Evolutionary conservation across 2,113 vertebrate species (phyloP), one percentile per base, ranked within the genome.

Genomic region (Epinephelus cyanopodus): DNA sequence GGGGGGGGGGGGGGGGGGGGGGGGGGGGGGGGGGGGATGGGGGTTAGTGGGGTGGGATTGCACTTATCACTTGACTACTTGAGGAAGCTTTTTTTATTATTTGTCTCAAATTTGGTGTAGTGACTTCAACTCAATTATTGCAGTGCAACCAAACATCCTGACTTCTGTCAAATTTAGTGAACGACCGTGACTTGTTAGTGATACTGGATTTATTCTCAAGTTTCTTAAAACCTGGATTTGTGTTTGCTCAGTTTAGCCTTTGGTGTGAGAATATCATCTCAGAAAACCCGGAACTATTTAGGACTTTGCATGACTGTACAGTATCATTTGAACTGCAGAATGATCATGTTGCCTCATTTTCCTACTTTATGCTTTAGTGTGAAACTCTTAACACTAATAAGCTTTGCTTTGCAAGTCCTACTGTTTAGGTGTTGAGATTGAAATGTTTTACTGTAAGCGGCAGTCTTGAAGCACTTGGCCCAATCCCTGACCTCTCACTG

Each of bases 31-130:
- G 0, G 29, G 29, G 29, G 29, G 29, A 4, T 3, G 29, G 4
- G 29, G 4, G 29, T 4, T 29, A 29, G 27, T 29, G 27, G 29
- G 29, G 67, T 52, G 83, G 79, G 91, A 87, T 85, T 92, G 91
- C 93, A 92, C 91, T 92, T 92, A 93, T 86, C 81, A 88, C 87
- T 90, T 92, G 91, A 94, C 91, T 94, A 93, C 94, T 94, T 94
- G 83, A 91, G 90, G 83, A 92, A 92, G 67, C 69, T 69, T 74
- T 77, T 77, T 87, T 80, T 79, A 37, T 37, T 76, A 7, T 65
- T 82, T 10, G 54, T 90, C 76, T 87, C 63, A 82, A 85, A 63
- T 17, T 89, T 58, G 58, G 68, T 92, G 75, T 89, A 77, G 86
- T 93, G 85, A 86, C 76, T 88, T 88, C 25, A 66, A 80, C 57